Conservation (phyloP, 2,888 invertebrate species). For the Hydrotaea diabolus region DNA sequence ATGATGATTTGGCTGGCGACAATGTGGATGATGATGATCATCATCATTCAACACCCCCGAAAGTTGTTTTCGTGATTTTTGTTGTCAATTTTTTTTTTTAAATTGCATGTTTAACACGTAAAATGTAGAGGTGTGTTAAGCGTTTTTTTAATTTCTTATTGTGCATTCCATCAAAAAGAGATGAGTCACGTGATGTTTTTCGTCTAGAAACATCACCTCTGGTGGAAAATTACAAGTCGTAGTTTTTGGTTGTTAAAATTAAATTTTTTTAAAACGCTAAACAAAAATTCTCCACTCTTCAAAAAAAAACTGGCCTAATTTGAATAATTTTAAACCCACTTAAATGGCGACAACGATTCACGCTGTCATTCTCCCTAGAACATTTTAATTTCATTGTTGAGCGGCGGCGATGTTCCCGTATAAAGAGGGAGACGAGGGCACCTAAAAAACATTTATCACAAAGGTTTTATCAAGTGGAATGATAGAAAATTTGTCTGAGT, state of each 20-base stretch:
- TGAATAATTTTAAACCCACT: slow-evolving; percentile 42
- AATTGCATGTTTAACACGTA: slow-evolving; percentile 46
- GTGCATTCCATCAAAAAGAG: slow-evolving; percentile 11
- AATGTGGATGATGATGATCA: slow-evolving; percentile 17
- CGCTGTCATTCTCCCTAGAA: slow-evolving; percentile 46
- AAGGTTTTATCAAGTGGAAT: neutral
- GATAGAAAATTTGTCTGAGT: no score
- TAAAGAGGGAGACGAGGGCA: neutral
- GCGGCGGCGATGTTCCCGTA: neutral
- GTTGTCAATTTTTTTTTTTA: slow-evolving; percentile 1
- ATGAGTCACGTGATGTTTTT: slow-evolving; percentile 58
- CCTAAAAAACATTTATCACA: neutral
- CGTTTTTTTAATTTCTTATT: slow-evolving; percentile 8
- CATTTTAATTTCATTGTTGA: slow-evolving; percentile 33
- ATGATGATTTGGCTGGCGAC: slow-evolving; percentile 2
- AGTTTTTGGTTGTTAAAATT: slow-evolving; percentile 2
- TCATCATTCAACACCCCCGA: slow-evolving; percentile 44
- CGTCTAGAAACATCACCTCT: slow-evolving; percentile 14
- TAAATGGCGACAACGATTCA: neutral
- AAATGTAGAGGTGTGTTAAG: slow-evolving; percentile 58
- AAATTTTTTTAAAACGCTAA: neutral
- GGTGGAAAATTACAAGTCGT: neutral
- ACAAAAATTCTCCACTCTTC: neutral
- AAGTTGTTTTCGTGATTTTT: slow-evolving; percentile 20
- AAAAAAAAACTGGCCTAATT: slow-evolving; percentile 38